Evolutionary conservation across 2,888 invertebrate species (phyloP), one percentile per base, ranked within the genome.

Genomic region (Latrodectus hesperus): DNA sequence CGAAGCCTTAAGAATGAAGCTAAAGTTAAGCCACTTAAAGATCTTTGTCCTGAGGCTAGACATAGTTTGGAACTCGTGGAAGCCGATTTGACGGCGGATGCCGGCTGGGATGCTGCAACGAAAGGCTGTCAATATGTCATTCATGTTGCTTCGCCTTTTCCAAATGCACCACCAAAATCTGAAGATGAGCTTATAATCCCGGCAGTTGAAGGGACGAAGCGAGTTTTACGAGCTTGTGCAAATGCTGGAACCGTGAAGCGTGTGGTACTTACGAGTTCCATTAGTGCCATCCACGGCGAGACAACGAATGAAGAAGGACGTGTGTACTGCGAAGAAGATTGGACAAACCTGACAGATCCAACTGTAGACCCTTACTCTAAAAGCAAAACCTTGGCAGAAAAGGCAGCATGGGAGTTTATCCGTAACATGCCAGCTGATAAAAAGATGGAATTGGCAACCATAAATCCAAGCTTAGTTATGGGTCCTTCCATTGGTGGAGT

Each of bases 211-310:
- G 93, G 93, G 5, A 93, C 93, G 0, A 91, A 92, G 87, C 91
- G 91, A 73, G 92, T 94, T 4, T 90, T 93, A 49, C 91, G 92
- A 89, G 93, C 93, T 17, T 93, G 93, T 89, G 91, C 91, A 9
- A 91, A 91, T 55, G 91, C 91, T 76, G 91, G 91, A 76, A 91
- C 92, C 11, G 93, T 94, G 70, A 92, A 92, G 90, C 92, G 93
- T 81, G 93, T 94, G 14, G 93, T 94, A 16, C 91, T 94, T 49
- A 94, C 94, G 4, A 93, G 93, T 83, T 93, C 93, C 16, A 92
- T 92, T 77, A 93, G 92, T n/a, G 92, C 93, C 51, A 92, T 92
- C 22, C 92, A 91, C 82, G 92, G 92, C 89, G 82, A 90, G 90
- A 52, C 90, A 16, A 89, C 90, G n/a, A 90, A 89, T n/a, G 91